Evolutionary conservation across 2,888 invertebrate species (phyloP).

Genomic region (Diarsia rubi): DNA sequence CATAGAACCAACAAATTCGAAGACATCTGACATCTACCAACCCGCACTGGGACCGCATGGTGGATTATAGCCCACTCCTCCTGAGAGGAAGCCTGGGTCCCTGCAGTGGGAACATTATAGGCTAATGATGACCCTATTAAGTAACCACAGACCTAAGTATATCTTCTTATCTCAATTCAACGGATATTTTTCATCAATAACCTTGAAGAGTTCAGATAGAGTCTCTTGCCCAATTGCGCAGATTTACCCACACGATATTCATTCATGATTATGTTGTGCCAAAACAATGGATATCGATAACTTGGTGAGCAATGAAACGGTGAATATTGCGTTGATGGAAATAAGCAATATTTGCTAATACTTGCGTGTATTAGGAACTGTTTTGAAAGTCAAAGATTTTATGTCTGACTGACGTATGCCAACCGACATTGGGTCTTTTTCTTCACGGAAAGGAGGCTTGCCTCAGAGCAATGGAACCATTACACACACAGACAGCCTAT

Average conservation of each 20-base stretch:
- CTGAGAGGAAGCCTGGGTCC: too few relatives aligned
- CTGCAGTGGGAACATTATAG: too few relatives aligned
- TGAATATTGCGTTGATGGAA: slow-evolving; percentile 17
- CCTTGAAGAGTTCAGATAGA: slow-evolving; percentile 36
- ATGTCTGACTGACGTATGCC: background rate
- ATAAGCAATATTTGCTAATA: background rate
- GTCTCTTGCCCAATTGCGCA: slow-evolving; percentile 28
- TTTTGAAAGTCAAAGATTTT: background rate
- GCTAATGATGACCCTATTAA: too few relatives aligned
- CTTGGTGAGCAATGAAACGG: slow-evolving; percentile 50
- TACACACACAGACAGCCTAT: too few relatives aligned
- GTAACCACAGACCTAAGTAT: background rate
- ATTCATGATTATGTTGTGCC: slow-evolving; percentile 54
- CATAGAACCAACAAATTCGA: too few relatives aligned
- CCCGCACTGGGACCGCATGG: too few relatives aligned
- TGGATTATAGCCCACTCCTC: too few relatives aligned
- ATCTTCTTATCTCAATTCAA: background rate
- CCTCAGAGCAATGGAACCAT: background rate
- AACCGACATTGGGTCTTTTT: background rate
- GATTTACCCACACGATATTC: slow-evolving; percentile 65
- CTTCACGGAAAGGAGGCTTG: background rate
- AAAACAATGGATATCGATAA: slow-evolving; percentile 52
- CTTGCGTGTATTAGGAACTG: background rate
- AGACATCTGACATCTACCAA: too few relatives aligned
- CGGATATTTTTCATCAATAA: slow-evolving; percentile 32